Base-by-base conservation (phyloP, 2,113 vertebrate genomes). In the Mixornis gularis region DNA sequence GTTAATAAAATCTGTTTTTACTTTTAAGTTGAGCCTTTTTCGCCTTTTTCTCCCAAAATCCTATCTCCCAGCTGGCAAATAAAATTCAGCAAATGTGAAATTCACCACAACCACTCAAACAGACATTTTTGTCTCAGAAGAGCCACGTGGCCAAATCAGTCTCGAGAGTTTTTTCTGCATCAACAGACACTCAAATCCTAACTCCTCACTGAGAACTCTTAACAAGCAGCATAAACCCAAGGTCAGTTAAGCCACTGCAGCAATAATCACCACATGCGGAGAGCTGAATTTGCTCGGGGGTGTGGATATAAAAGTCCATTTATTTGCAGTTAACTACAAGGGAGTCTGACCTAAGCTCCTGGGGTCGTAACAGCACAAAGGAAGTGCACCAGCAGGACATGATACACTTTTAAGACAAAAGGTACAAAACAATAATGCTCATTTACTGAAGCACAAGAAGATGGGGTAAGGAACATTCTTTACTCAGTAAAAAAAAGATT, bases 91-190 rank as follows among this genome's bases (percentile, higher is more conserved):
- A 38, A 38, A 38, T 38, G 38, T 38, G 38, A 38, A 38, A 38
- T 10, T 10, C 38, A 38, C 38, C 38, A 38, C 38, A 38, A 85
- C 17, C 69, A 43, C 41, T 65, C 51, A 24, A 26, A 62, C n/a
- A 78, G 43, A 38, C 48, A 34, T 32, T 74, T 26, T 52, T 62
- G 16, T 62, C 52, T 66, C 64, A 40, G 30, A 69, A 76, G 41
- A 76, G 59, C 10, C 26, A 66, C 13, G 4, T 0, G 4, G 30
- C 43, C 3, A 0, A 46, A 38, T 70, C 32, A 85, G 34, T 32
- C 40, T 74, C 32, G 22, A 30, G n/a, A 62, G 14, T 22, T 68
- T 69, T 55, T 85, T 62, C 48, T 46, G 22, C 13, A 29, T 40
- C 49, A 85, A 63, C 26, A 72, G n/a, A 56, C 9, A 38, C 26